phyloP scores from a whole-genome alignment of 2,888 invertebrate genomes.

The Drosophila buzzatii region DNA sequence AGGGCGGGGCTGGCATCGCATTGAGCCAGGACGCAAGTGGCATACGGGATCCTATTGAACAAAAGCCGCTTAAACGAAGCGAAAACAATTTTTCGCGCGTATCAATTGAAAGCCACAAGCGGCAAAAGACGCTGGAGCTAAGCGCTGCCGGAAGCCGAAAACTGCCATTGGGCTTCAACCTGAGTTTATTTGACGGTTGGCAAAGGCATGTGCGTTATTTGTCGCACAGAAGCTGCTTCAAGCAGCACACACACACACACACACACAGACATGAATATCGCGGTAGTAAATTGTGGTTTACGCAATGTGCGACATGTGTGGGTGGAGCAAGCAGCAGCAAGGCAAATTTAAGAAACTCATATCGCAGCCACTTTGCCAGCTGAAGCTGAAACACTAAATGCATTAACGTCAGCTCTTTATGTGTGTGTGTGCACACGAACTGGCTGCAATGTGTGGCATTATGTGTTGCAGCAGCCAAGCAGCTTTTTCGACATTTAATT shows the following conservation, averaged over 20 bases:
- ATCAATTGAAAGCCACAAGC: slow-evolving; percentile 60
- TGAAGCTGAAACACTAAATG: slow-evolving; percentile 38
- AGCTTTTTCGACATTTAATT: slow-evolving; percentile 57
- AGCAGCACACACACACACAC: slow-evolving; percentile 8
- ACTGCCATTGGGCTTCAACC: slow-evolving; percentile 7
- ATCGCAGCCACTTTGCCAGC: slow-evolving; percentile 20
- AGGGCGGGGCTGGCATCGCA: not conserved
- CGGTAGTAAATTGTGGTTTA: slow-evolving; percentile 60
- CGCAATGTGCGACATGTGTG: slow-evolving; percentile 51
- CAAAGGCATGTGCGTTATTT: slow-evolving; percentile 55
- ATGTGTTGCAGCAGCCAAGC: slow-evolving; percentile 4
- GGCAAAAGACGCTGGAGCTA: slow-evolving; percentile 2
- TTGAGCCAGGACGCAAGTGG: slow-evolving; percentile 34
- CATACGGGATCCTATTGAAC: slow-evolving; percentile 36
- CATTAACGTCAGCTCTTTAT: slow-evolving; percentile 42
- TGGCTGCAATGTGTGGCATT: not conserved
- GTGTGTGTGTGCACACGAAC: not conserved
- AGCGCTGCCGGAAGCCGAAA: slow-evolving; percentile 9
- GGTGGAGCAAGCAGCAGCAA: slow-evolving; percentile 9
- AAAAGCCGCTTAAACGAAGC: slow-evolving; percentile 52
- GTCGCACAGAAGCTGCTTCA: slow-evolving; percentile 34
- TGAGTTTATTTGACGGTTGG: slow-evolving; percentile 9
- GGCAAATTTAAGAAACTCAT: slow-evolving; percentile 7
- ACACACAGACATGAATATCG: not conserved
- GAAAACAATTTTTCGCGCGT: slow-evolving; percentile 62